These are phyloP conservation scores for Pseudolaguvia tuberculata DNA, from an alignment of 2,113 vertebrate species.

Conservation along the genomic window DNA sequence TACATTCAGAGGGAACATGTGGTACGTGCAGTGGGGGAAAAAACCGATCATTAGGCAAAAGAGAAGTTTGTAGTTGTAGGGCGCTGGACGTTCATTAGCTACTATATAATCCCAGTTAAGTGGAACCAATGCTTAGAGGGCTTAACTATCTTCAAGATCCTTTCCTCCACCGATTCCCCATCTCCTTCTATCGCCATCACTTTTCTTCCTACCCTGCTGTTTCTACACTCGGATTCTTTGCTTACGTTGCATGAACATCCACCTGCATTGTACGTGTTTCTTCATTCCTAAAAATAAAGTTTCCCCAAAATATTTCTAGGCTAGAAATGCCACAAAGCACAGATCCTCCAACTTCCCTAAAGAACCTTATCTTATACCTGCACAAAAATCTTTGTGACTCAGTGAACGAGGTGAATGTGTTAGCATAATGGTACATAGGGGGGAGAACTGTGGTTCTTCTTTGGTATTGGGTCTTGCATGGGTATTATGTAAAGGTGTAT, in stretches of 20 bases:
- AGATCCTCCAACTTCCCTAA: not conserved
- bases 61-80: not conserved
- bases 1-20: slow-evolving; percentile 78
- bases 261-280: not conserved
- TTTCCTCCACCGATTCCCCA: not conserved
- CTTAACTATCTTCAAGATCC: slow-evolving; percentile 48
- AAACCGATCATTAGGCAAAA: slow-evolving; percentile 18
- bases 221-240: slow-evolving; percentile 56
- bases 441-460: no score
- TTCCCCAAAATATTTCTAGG: not conserved
- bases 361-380: not conserved
- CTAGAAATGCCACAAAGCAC: not conserved
- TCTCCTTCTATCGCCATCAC: slow-evolving; percentile 35
- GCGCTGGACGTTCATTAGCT: not conserved
- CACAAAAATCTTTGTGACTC: not conserved
- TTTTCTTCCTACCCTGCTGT: slow-evolving; percentile 25
- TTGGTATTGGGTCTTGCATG: not conserved
- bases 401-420: not conserved
- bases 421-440: not conserved
- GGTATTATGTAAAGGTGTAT: not conserved
- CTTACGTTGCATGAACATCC: slow-evolving; percentile 32
- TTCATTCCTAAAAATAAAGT: not conserved
- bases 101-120: not conserved
- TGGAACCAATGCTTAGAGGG: not conserved
- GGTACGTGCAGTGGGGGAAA: slow-evolving; percentile 71